Evolutionary conservation across 2,888 invertebrate species (phyloP).

Genomic region (Anoplius nigerrimus): DNA sequence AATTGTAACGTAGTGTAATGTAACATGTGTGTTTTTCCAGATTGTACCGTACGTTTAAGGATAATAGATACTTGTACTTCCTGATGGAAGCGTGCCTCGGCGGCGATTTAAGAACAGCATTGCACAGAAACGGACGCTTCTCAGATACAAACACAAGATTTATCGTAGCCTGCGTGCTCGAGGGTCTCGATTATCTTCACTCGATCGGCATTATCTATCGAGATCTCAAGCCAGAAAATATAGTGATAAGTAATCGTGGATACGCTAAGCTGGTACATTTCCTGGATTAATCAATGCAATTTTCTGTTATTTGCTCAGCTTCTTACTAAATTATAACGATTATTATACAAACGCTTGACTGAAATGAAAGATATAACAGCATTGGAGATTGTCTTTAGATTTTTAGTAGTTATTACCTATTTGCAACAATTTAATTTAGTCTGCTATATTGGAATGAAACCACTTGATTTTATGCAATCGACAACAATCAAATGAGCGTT

Average conservation of each 20-base stretch:
- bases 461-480: too few relatives aligned
- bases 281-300: neutral
- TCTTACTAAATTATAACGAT: too few relatives aligned
- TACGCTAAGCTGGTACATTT: slow-evolving; percentile 88
- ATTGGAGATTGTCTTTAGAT: too few relatives aligned
- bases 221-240: slow-evolving; percentile 95
- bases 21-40: slow-evolving; percentile 73
- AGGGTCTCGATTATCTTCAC: slow-evolving; percentile 93
- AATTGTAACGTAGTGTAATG: neutral
- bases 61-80: slow-evolving; percentile 93
- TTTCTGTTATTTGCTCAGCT: too few relatives aligned
- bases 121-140: slow-evolving; percentile 87
- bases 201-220: slow-evolving; percentile 87
- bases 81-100: slow-evolving; percentile 95
- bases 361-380: too few relatives aligned
- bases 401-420: too few relatives aligned
- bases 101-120: slow-evolving; percentile 93
- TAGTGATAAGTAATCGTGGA: slow-evolving; percentile 88
- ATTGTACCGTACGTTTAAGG: slow-evolving; percentile 91
- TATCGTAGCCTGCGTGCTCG: slow-evolving; percentile 91
- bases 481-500: too few relatives aligned
- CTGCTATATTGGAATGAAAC: too few relatives aligned
- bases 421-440: too few relatives aligned
- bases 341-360: too few relatives aligned
- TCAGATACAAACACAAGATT: slow-evolving; percentile 89